These are phyloP conservation scores for Podarcis raffonei DNA, from an alignment of 2,113 vertebrate genomes.

Conservation along the genomic window DNA sequence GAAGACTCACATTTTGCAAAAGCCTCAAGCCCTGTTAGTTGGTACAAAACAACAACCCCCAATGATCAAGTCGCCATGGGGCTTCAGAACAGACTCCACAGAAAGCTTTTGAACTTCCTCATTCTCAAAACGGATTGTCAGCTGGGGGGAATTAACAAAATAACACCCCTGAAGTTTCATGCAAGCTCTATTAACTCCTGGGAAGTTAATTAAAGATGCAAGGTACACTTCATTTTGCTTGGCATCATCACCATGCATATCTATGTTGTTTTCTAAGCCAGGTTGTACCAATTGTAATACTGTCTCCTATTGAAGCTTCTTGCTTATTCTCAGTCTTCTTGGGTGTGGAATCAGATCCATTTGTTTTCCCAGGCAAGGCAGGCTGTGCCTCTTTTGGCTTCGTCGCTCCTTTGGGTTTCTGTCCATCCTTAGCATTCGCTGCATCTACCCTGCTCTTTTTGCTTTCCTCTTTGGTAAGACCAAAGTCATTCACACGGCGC, in stretches of 20 bases:
- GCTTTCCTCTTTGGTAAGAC: conserved; percentile 71
- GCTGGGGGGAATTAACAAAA: neutral
- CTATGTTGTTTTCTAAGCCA: neutral
- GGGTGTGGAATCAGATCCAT: neutral
- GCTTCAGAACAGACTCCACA: neutral
- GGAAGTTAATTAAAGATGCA: neutral
- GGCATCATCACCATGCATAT: neutral
- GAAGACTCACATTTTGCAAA: neutral
- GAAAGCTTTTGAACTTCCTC: neutral
- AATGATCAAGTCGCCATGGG: neutral
- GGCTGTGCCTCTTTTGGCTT: neutral
- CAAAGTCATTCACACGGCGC: conserved; percentile 64
- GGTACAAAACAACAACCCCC: neutral
- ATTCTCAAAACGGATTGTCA: neutral
- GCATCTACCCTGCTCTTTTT: conserved; percentile 78
- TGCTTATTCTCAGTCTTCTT: neutral
- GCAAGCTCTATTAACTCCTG: neutral
- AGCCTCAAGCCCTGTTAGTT: neutral
- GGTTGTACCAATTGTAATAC: conserved; percentile 42
- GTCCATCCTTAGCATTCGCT: neutral
- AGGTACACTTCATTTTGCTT: neutral
- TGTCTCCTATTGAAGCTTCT: neutral
- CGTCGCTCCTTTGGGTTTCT: neutral
- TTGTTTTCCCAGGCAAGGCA: neutral
- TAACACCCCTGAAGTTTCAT: neutral